These are phyloP conservation scores for Stegostoma tigrinum DNA, from an alignment of 2,113 vertebrate species.

Conservation along the genomic window DNA sequence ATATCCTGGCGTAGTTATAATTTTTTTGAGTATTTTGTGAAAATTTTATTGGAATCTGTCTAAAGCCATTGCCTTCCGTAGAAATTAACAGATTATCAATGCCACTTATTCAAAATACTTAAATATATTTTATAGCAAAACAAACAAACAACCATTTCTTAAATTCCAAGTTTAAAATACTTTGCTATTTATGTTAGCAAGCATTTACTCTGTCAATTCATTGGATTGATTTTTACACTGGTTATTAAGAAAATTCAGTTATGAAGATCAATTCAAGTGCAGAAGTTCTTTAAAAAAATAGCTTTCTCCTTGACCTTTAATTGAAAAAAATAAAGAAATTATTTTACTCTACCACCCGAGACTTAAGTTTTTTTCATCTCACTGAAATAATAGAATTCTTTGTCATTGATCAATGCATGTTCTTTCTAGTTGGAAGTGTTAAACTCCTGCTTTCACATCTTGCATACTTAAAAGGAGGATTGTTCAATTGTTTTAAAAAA, in stretches of 20 bases:
- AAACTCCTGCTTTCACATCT: not conserved
- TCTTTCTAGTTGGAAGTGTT: not conserved
- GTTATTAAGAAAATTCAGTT: not conserved
- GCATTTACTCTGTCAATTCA: conserved; percentile 15
- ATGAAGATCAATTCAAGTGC: not conserved
- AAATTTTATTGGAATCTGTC: not conserved
- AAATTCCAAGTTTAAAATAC: not conserved
- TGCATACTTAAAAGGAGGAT: not conserved
- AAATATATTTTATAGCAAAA: not conserved
- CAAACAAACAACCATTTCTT: not conserved
- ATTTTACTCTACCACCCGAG: not conserved
- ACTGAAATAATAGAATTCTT: not conserved
- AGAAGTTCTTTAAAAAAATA: not conserved
- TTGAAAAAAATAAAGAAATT: not conserved
- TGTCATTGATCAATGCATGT: not conserved
- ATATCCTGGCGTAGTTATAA: not conserved
- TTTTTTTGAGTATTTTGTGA: not conserved
- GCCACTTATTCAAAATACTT: not conserved
- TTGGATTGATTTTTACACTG: conserved; percentile 12
- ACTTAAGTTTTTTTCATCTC: not conserved
- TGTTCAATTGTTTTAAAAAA: not conserved
- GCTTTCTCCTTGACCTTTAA: not conserved
- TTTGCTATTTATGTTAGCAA: not conserved
- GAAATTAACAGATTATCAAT: not conserved
- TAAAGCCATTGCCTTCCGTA: not conserved